Evolutionary conservation across 2,113 vertebrate species (phyloP).

Genomic region (Periophthalmus modestus): DNA sequence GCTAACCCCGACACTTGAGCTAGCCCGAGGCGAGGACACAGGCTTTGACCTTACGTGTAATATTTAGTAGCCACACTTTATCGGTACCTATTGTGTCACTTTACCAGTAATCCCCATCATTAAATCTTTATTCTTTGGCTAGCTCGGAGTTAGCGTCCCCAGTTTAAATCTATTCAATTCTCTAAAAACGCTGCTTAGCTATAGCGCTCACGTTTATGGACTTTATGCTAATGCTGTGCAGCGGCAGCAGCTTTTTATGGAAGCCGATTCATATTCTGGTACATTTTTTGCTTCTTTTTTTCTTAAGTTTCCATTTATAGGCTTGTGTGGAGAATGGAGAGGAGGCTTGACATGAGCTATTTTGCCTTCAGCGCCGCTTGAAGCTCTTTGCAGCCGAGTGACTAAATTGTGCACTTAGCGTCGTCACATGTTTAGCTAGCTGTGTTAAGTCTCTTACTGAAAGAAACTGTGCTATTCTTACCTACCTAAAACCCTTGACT

Average conservation of each 20-base stretch:
- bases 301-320: slow-evolving; percentile 17
- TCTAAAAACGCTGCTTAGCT: slow-evolving; percentile 32
- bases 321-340: slow-evolving; percentile 23
- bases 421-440: neutral
- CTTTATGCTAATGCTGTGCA: slow-evolving; percentile 23
- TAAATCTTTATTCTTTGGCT: slow-evolving; percentile 40
- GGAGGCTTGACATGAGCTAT: slow-evolving; percentile 32
- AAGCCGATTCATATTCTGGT: slow-evolving; percentile 23
- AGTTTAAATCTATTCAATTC: slow-evolving; percentile 22
- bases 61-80: slow-evolving; percentile 25
- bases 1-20: slow-evolving; percentile 19
- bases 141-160: slow-evolving; percentile 17
- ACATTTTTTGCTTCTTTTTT: slow-evolving; percentile 2
- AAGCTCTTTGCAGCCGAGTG: slow-evolving; percentile 63
- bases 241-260: slow-evolving; percentile 23
- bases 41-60: slow-evolving; percentile 28
- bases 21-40: neutral
- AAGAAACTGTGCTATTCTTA: neutral
- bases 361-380: slow-evolving; percentile 22
- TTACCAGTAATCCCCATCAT: slow-evolving; percentile 26
- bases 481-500: neutral
- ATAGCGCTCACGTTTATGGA: slow-evolving; percentile 19
- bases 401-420: slow-evolving; percentile 35
- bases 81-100: slow-evolving; percentile 19
- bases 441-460: neutral